Evolutionary conservation across 2,797 vertebrate genomes (phyloP).

Genomic region (Nyctibius grandis): DNA sequence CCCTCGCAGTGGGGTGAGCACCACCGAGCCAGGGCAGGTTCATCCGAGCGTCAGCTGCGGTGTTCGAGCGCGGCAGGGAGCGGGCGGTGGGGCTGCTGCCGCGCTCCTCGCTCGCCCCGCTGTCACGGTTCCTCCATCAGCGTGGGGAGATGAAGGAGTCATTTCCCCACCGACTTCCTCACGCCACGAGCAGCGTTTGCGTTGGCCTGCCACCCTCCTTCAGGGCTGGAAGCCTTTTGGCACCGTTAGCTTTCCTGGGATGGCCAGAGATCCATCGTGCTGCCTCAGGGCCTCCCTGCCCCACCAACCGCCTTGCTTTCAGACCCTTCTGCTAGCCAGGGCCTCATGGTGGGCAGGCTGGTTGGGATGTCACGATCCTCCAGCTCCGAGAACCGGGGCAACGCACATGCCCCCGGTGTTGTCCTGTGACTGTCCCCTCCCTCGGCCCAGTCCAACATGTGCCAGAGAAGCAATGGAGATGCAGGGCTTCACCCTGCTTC

Average conservation of each 20-base stretch:
- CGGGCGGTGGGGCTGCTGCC: rapidly evolving
- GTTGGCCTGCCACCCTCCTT: rapidly evolving
- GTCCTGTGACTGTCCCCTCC: neutral
- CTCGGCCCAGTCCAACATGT: rapidly evolving
- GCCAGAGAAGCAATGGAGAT: neutral
- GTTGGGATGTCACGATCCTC: neutral
- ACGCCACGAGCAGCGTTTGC: rapidly evolving
- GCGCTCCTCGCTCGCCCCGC: rapidly evolving
- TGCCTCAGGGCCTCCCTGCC: neutral
- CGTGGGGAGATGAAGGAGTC: rapidly evolving
- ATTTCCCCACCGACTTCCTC: neutral
- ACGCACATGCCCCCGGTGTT: rapidly evolving
- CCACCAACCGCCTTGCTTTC: rapidly evolving
- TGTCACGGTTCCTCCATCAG: neutral
- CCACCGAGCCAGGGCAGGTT: too few species aligned
- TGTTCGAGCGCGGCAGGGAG: neutral
- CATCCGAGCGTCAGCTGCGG: rapidly evolving
- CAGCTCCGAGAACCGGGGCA: neutral
- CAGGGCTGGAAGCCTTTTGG: neutral
- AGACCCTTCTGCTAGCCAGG: neutral
- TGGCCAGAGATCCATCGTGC: neutral
- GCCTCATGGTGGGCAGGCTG: too few species aligned
- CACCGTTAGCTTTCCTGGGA: neutral
- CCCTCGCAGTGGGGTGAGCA: rapidly evolving
- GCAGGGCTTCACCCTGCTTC: neutral